Percentiles rank a stretch among this genome's conserved stretches.
Conservation (phyloP, 2,113 vertebrate genomes). For the Vulpes ferrilata region DNA sequence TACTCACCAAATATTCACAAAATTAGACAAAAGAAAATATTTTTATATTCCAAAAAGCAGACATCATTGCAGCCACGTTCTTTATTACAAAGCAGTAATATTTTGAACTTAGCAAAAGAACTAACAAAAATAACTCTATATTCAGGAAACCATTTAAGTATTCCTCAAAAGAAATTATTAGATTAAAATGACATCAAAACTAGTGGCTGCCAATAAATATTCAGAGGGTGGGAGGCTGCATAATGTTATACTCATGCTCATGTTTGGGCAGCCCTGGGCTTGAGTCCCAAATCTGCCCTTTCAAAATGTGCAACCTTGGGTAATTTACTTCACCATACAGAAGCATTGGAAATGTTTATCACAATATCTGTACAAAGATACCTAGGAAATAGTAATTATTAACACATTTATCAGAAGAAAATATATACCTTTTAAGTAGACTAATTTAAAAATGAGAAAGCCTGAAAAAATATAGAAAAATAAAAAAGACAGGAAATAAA, state of each 20-base stretch:
- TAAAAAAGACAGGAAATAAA: background rate
- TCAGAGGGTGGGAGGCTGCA: background rate
- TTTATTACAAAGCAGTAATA: background rate
- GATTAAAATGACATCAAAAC: background rate
- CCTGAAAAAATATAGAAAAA: background rate
- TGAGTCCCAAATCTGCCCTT: background rate
- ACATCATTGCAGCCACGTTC: background rate
- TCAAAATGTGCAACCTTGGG: too few relatives aligned
- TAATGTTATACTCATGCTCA: rapidly evolving
- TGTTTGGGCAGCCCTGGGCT: background rate
- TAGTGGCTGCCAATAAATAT: background rate
- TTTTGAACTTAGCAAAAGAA: background rate
- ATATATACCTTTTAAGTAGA: background rate
- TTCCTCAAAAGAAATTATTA: background rate
- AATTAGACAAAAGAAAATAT: background rate
- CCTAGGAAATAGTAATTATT: background rate
- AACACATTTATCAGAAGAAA: background rate
- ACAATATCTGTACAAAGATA: background rate
- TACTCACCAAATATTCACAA: background rate
- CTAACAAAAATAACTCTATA: background rate
- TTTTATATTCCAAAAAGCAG: background rate
- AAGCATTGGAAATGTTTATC: background rate
- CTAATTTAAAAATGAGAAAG: background rate
- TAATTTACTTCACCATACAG: background rate
- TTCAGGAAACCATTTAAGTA: background rate